A percentile compares a stretch with the other conserved stretches of the same genome.
These are phyloP conservation scores for Lasioglossum oenotherae DNA, from an alignment of 2,888 invertebrate genomes.

Conservation along the genomic window DNA sequence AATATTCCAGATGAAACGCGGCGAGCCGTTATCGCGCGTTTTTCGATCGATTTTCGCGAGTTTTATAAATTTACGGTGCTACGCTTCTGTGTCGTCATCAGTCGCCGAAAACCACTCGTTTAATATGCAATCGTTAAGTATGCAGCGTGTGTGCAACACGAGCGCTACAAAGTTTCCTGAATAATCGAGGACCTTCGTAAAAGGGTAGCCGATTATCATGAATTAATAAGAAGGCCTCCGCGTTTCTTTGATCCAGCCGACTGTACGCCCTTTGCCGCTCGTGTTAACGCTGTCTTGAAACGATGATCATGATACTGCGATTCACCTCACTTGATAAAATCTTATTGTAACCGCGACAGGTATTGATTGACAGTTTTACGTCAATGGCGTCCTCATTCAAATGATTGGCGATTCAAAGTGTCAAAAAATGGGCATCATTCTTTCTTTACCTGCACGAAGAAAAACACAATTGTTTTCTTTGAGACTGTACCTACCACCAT, in stretches of 20 bases:
- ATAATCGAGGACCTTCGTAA: conserved; percentile 50
- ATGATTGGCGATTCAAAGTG: background rate
- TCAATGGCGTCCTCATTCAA: background rate
- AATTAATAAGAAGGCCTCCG: conserved; percentile 62
- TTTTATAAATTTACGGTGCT: background rate
- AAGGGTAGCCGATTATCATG: conserved; percentile 65
- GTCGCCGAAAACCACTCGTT: background rate
- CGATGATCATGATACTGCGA: conserved; percentile 36
- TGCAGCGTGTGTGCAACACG: background rate
- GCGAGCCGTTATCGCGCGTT: background rate
- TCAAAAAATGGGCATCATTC: background rate
- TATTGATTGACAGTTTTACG: too few species aligned
- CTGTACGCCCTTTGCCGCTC: conserved; percentile 43
- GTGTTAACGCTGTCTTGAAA: conserved; percentile 31
- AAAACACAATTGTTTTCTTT: background rate
- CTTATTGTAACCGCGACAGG: background rate
- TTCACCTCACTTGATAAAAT: conserved; percentile 22
- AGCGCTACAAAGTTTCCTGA: background rate
- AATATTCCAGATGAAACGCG: background rate
- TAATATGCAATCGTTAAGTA: background rate
- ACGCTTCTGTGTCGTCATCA: background rate
- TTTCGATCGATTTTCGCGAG: background rate
- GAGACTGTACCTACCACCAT: background rate
- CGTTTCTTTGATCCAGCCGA: conserved; percentile 66
- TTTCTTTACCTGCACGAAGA: background rate